Percentiles rank a stretch among this genome's conserved stretches.
phyloP scores from a whole-genome alignment of 2,797 vertebrate species.

The Aratinga solstitialis region DNA sequence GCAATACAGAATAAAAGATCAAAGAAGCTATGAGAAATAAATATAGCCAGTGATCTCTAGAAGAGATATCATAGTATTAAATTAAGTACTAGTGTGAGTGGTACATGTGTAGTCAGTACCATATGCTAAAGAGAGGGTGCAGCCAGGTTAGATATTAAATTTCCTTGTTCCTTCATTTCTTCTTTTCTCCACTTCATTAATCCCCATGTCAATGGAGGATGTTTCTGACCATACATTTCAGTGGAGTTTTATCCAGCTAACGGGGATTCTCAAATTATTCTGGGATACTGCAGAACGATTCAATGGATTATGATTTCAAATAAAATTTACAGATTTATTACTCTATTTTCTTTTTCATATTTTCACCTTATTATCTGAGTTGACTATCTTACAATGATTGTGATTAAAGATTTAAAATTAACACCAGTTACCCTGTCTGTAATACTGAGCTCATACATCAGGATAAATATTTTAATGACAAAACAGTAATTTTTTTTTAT shows the following conservation, averaged over 20 bases:
- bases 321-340: not conserved
- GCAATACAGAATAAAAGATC: not conserved
- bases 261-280: not conserved
- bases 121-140: not conserved
- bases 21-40: not conserved
- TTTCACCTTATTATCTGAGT: not conserved
- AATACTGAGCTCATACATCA: not conserved
- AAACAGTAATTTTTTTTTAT: not conserved
- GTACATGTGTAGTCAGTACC: not conserved
- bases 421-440: not conserved
- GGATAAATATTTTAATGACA: not conserved
- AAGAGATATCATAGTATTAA: not conserved
- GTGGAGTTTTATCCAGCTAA: not conserved
- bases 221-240: not conserved
- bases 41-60: not conserved
- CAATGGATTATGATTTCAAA: not conserved
- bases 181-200: not conserved
- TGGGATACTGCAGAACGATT: not conserved
- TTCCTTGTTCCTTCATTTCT: not conserved
- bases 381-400: not conserved
- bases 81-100: not conserved
- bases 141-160: not conserved
- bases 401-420: not conserved
- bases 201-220: not conserved
- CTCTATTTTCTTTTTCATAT: not conserved